These are phyloP conservation scores for Antedon bifida DNA, from an alignment of 35 echinoderm and acorn worm species.

Conservation along the genomic window DNA sequence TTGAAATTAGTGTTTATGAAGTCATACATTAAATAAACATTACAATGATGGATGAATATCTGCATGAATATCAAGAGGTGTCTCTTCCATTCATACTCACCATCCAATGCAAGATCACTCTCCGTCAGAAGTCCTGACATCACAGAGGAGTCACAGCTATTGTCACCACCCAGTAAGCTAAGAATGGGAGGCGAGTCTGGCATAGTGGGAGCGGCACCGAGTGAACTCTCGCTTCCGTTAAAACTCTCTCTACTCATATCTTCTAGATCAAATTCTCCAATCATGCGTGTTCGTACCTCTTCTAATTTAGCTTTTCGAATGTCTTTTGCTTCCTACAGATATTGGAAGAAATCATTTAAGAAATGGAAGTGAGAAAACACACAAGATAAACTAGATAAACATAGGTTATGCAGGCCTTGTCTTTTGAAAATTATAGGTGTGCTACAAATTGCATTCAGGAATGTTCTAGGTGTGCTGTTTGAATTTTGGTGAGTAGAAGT, in stretches of 20 bases:
- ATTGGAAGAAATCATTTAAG: neutral
- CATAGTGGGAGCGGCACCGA: constrained; percentile 44
- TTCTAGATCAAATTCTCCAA: constrained; percentile 38
- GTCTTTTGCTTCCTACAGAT: constrained; percentile 90
- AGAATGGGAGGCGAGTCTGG: constrained; percentile 90
- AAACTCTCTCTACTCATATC: constrained; percentile 80
- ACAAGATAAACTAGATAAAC: too few relatives aligned
- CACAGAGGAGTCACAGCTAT: constrained; percentile 74
- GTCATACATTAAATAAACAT: too few relatives aligned
- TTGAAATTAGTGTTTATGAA: too few relatives aligned
- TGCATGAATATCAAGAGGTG: too few relatives aligned
- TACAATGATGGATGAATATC: too few relatives aligned
- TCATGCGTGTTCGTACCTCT: neutral
- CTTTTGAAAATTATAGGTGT: too few relatives aligned
- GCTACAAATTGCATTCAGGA: too few relatives aligned
- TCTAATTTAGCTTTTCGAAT: constrained; percentile 67
- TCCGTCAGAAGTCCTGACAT: constrained; percentile 68
- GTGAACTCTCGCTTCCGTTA: constrained; percentile 65
- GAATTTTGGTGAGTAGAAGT: too few relatives aligned
- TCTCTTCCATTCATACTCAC: constrained; percentile 38
- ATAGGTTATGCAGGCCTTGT: neutral
- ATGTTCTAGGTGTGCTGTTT: too few relatives aligned
- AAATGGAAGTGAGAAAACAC: neutral
- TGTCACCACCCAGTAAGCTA: constrained; percentile 79
- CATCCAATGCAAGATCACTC: constrained; percentile 87